These are phyloP conservation scores for Caenorhabditis becei DNA, from an alignment of 2,888 invertebrate genomes.

Conservation along the genomic window DNA sequence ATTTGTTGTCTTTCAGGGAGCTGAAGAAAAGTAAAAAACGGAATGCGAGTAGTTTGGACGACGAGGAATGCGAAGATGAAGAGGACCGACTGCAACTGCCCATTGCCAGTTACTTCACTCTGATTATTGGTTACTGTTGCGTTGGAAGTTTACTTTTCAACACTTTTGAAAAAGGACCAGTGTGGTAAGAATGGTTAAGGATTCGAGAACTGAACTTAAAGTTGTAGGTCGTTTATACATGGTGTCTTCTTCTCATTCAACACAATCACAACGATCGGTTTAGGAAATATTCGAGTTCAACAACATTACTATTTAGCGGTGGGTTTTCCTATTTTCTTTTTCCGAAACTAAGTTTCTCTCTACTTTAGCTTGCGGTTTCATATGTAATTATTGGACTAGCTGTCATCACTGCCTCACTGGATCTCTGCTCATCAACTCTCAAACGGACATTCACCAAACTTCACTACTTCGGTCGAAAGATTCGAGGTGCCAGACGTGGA, in stretches of 20 bases:
- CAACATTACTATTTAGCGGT: conserved; percentile 77
- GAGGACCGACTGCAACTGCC: conserved; percentile 80
- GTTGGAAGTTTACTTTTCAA: conserved; percentile 80
- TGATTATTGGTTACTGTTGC: conserved; percentile 81
- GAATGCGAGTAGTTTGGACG: conserved; percentile 63
- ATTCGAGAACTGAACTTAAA: background rate
- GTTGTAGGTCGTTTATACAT: conserved; percentile 81
- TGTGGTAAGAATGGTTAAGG: conserved; percentile 70
- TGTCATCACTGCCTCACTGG: conserved; percentile 81
- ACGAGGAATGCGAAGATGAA: conserved; percentile 72
- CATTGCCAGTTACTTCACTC: conserved; percentile 81
- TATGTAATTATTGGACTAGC: conserved; percentile 82
- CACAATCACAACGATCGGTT: conserved; percentile 82
- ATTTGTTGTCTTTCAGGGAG: conserved; percentile 72
- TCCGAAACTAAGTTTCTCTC: background rate
- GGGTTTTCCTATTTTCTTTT: conserved; percentile 9
- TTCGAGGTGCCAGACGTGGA: conserved; percentile 78
- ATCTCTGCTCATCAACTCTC: conserved; percentile 81
- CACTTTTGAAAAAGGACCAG: conserved; percentile 79
- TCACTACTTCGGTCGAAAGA: conserved; percentile 81
- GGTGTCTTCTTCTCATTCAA: conserved; percentile 82
- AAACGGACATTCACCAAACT: conserved; percentile 81
- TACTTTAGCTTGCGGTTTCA: conserved; percentile 78
- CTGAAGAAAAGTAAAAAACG: conserved; percentile 71
- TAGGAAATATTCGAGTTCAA: conserved; percentile 81